Conservation (phyloP, 1,140 invertebrate species). For the Drosophila navojoa region DNA sequence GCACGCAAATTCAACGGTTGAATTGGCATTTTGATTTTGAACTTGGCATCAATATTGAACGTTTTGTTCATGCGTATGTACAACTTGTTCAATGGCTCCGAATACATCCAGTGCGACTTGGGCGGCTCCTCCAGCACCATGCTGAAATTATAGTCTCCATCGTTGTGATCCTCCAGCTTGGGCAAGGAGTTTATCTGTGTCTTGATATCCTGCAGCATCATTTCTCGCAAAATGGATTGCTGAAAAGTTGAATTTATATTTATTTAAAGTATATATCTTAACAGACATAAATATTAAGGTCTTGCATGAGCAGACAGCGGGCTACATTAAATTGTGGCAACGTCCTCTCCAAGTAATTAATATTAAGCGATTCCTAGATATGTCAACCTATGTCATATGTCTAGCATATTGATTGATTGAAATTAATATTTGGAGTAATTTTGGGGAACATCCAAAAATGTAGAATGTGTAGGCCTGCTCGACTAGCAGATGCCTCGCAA, state of each 20-base stretch:
- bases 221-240: conserved; percentile 76
- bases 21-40: conserved; percentile 64
- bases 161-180: conserved; percentile 72
- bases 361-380: not conserved
- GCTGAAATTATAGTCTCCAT: conserved; percentile 65
- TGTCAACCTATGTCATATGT: not conserved
- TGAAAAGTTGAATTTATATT: conserved; percentile 25
- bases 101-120: conserved; percentile 66
- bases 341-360: not conserved
- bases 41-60: conserved; percentile 71
- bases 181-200: conserved; percentile 61
- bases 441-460: conserved; percentile 11
- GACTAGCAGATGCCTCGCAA: too few relatives aligned
- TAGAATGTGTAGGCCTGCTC: not conserved
- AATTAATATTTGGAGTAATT: not conserved
- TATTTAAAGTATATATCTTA: not conserved
- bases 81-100: conserved; percentile 58
- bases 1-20: conserved; percentile 67
- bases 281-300: too few relatives aligned
- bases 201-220: conserved; percentile 71
- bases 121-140: conserved; percentile 60
- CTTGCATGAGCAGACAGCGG: too few relatives aligned
- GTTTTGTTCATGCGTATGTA: conserved; percentile 75
- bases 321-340: too few relatives aligned
- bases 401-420: conserved; percentile 3